Evolutionary conservation across 2,888 invertebrate species (phyloP), one percentile per base, ranked within the genome.

Genomic region (Hybos culiciformis): DNA sequence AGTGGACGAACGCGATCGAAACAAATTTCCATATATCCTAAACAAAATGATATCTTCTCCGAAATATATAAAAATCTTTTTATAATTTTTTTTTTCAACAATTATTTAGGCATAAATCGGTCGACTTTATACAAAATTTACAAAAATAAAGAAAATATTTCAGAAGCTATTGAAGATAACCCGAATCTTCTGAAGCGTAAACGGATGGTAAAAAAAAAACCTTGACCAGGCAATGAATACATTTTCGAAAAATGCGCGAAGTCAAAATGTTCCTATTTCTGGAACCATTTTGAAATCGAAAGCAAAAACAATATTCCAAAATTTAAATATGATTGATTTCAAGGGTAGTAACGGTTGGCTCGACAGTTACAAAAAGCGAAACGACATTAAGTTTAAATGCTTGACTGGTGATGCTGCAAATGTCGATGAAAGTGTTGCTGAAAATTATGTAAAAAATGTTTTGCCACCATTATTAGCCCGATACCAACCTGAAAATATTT

Each of bases 381-480:
- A 40, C 15, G 21, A n/a, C 14, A 19, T 26, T 26, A 36, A 26
- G 23, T 29, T 36, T 34, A 9, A 11, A 9, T 29, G 31, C 15
- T n/a, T n/a, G 26, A 37, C 19, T 12, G 15, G 36, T 17, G 8
- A 24, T 23, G 21, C 34, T 29, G 14, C 21, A 5, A 7, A 15
- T 9, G 8, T 11, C 41, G 32, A 40, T 37, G 21, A 40, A 37
- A 39, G 42, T 43, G 39, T 18, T 37, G 12, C 42, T 44, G 47
- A 47, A 45, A 42, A 34, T 14, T 19, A 41, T 37, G 31, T 47
- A 37, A 46, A 46, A 12, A 42, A 46, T 33, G 51, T 51, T n/a
- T 56, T 53, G 41, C 20, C 50, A 5, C 50, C 51, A 44, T 38
- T 39, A 34, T 48, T 57, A 48, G 51, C 54, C 46, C 55, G 51